Conservation (phyloP, 2,113 vertebrate species). For the Neotragus pygmaeus region DNA sequence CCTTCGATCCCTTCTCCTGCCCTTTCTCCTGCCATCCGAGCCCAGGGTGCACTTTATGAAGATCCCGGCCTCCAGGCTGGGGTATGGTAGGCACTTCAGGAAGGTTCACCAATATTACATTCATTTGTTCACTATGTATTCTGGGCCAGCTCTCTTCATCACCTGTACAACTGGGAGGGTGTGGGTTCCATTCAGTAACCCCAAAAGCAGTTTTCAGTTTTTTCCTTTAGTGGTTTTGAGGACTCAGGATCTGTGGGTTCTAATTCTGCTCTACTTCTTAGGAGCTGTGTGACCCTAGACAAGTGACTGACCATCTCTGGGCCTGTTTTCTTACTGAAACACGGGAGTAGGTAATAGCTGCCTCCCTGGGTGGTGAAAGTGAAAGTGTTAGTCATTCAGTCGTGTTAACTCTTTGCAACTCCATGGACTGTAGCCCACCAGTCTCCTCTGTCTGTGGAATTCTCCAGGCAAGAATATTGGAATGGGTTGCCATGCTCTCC, state of each 20-base stretch:
- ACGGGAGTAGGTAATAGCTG: not conserved
- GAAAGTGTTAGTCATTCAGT: not conserved
- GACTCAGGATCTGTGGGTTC: not conserved
- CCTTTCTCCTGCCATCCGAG: not conserved
- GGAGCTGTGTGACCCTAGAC: not conserved
- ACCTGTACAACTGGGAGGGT: no score
- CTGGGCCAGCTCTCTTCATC: not conserved
- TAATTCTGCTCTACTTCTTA: not conserved
- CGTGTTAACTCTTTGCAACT: not conserved
- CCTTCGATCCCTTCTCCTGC: not conserved
- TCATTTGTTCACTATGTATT: rapidly evolving
- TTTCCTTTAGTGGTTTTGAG: not conserved
- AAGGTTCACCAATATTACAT: rapidly evolving
- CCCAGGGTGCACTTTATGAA: not conserved
- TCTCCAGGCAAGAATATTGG: not conserved
- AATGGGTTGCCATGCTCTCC: not conserved
- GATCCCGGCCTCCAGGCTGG: not conserved
- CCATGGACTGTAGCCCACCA: not conserved
- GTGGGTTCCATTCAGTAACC: not conserved
- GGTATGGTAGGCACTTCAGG: rapidly evolving
- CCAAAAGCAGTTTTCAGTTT: not conserved
- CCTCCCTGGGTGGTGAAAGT: not conserved
- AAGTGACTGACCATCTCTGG: not conserved
- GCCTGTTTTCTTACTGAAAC: not conserved
- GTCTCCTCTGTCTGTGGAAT: not conserved